Evolutionary conservation across 2,888 invertebrate species (phyloP), one percentile per base, ranked within the genome.

Genomic region (Poecilus cupreus): DNA sequence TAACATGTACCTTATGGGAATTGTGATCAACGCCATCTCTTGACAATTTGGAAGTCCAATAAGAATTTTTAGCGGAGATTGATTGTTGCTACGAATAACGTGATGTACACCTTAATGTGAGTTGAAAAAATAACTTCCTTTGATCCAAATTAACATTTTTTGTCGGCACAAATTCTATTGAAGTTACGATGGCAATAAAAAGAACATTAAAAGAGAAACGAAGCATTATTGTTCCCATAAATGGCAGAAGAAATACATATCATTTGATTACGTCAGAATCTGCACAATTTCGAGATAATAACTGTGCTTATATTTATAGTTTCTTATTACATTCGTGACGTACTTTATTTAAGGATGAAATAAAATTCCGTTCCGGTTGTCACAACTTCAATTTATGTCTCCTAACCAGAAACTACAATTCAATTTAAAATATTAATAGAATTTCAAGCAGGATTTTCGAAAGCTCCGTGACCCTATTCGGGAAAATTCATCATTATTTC

Each of bases 351-450:
- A 60, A 60, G 60, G 22, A 57, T 11, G 26, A 26, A 60, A 24
- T 20, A 54, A 60, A 60, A 24, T 43, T 43, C n/a, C 26, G 26
- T 60, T 60, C 60, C 24, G n/a, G 22, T 60, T 60, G 60, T 60
- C 60, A 60, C 60, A 32, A 60, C 26, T n/a, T 32, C 60, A 60
- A 24, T 60, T 60, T 60, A 60, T 60, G 26, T 60, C 13, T 60
- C 26, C 13, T 1, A 24, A 13, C 60, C 60, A 60, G 60, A 24
- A 60, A 60, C 60, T 60, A 60, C 60, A 60, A 60, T 60, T 60
- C 60, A 60, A 60, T 60, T 60, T 60, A 24, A 60, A 60, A 60
- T 60, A 60, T 60, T 60, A 60, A 60, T 60, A 60, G 60, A 60
- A 60, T 60, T 26, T 24, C 13, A 13, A 60, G 13, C 11, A 26